Percentiles rank a stretch among this genome's conserved stretches.
Evolutionary conservation across 2,888 invertebrate species (phyloP).

Genomic region (Lagria hirta): DNA sequence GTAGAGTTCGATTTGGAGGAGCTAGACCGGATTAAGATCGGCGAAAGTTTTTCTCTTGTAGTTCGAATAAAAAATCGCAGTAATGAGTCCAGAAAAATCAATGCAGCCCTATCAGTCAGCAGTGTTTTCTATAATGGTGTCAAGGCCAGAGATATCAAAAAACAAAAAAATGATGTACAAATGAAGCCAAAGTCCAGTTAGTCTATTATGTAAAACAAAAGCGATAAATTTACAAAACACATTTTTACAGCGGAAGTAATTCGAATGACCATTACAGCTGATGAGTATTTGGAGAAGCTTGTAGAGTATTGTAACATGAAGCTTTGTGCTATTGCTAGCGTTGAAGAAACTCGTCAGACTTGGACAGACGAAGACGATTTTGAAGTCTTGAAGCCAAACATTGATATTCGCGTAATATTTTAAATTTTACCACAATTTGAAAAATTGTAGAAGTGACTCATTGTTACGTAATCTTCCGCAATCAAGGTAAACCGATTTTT

Average conservation of each 20-base stretch:
- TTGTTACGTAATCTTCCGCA: no score
- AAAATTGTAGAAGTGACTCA: no score
- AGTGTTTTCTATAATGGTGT: constrained; percentile 80
- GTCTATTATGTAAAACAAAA: constrained; percentile 1
- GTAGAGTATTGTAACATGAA: constrained; percentile 82
- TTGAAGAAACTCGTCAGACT: constrained; percentile 77
- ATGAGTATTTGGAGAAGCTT: constrained; percentile 75
- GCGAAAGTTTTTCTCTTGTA: constrained; percentile 66
- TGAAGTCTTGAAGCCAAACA: constrained; percentile 72
- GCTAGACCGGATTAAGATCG: constrained; percentile 69
- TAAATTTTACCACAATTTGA: no score
- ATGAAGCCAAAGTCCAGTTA: constrained; percentile 66
- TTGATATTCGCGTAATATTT: constrained; percentile 64
- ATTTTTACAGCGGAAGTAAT: constrained; percentile 53
- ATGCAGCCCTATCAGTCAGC: constrained; percentile 66
- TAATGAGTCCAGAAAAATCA: constrained; percentile 62
- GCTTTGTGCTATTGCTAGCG: constrained; percentile 75
- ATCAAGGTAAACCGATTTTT: no score
- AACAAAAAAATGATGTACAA: constrained; percentile 65
- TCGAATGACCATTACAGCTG: constrained; percentile 60
- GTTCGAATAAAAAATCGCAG: constrained; percentile 68
- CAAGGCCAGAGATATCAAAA: constrained; percentile 68
- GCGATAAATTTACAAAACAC: not conserved
- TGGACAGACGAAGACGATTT: constrained; percentile 85
- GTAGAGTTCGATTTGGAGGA: constrained; percentile 68